These are phyloP conservation scores for Ditula angustiorana DNA, from an alignment of 2,888 invertebrate species.

Conservation along the genomic window DNA sequence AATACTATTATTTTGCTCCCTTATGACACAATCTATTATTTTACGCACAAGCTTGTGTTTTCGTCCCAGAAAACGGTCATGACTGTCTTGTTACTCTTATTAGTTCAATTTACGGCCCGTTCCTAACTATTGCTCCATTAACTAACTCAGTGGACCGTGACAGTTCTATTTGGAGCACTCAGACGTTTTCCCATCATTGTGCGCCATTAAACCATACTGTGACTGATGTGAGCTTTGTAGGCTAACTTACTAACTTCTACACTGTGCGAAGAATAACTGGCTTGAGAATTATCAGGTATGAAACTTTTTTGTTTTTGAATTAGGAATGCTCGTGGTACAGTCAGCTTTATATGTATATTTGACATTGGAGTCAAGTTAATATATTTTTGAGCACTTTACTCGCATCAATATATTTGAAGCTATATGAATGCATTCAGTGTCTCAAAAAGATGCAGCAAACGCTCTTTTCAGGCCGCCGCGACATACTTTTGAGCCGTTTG, in stretches of 20 bases:
- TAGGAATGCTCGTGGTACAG: not conserved
- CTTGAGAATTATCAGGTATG: slow-evolving; percentile 13
- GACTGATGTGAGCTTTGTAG: not conserved
- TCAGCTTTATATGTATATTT: too few species aligned
- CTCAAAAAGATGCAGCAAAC: too few species aligned
- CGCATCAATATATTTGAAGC: too few species aligned
- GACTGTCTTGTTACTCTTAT: slow-evolving; percentile 28
- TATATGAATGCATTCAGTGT: too few species aligned
- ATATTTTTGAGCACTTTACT: too few species aligned
- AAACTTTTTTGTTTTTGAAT: not conserved
- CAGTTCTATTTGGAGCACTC: slow-evolving; percentile 21
- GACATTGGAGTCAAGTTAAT: too few species aligned
- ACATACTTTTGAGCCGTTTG: too few species aligned
- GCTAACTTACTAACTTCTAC: not conserved
- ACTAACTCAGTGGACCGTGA: slow-evolving; percentile 13
- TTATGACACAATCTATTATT: not conserved
- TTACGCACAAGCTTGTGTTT: not conserved
- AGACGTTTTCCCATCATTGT: slow-evolving; percentile 22
- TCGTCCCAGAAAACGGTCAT: slow-evolving; percentile 17
- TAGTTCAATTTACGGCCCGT: slow-evolving; percentile 26
- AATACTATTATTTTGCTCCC: too few species aligned
- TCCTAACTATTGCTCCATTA: slow-evolving; percentile 17
- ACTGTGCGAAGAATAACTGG: not conserved
- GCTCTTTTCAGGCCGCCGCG: too few species aligned
- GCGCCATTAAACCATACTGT: slow-evolving; percentile 7